Evolutionary conservation across 2,113 vertebrate species (phyloP).

Genomic region (Atractosteus spatula): DNA sequence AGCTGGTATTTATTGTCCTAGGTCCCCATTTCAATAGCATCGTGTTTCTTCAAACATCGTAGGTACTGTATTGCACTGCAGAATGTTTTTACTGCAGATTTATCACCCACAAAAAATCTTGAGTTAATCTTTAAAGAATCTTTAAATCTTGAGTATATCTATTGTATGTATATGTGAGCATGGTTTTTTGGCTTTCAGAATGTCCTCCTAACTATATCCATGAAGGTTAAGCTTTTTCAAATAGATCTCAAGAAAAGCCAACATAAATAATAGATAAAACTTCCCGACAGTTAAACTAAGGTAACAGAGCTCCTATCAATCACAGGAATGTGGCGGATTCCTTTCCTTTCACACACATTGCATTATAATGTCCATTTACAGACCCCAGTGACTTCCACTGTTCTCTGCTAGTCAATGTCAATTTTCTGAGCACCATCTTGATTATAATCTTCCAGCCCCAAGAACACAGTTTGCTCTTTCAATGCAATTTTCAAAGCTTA

Average conservation of each 20-base stretch:
- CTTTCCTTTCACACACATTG: conserved; percentile 46
- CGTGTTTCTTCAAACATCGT: no score
- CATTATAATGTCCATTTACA: conserved; percentile 55
- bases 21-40: no score
- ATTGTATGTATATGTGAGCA: no score
- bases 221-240: conserved; percentile 33
- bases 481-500: background rate
- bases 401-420: conserved; percentile 49
- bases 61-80: no score
- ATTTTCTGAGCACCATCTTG: conserved; percentile 31
- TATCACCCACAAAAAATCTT: no score
- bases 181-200: no score
- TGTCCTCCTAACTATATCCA: conserved; percentile 34
- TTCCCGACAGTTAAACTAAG: conserved; percentile 42
- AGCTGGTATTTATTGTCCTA: no score
- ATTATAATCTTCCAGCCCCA: conserved; percentile 17
- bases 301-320: conserved; percentile 50
- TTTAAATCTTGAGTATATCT: no score
- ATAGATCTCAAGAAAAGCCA: conserved; percentile 49
- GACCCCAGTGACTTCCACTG: conserved; percentile 46
- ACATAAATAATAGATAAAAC: conserved; percentile 63
- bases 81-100: no score
- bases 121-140: no score
- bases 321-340: conserved; percentile 54
- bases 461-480: conserved; percentile 20